These are phyloP conservation scores for Pseudococcus viburni DNA, from an alignment of 2,888 invertebrate species.

Conservation along the genomic window DNA sequence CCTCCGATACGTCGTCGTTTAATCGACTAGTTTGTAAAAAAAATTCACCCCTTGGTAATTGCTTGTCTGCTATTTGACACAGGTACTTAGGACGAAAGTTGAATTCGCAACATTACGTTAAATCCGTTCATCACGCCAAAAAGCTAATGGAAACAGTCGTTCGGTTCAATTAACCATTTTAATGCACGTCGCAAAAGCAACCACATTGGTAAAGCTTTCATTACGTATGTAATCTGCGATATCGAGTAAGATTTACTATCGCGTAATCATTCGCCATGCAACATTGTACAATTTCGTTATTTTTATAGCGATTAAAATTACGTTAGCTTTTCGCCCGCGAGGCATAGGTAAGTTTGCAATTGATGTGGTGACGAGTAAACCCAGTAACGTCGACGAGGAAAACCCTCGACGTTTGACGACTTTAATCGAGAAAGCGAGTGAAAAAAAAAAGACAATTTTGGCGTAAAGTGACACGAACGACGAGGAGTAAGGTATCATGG, in stretches of 20 bases:
- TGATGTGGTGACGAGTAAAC: conserved; percentile 2
- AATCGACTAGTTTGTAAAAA: conserved; percentile 1
- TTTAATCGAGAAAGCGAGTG: neutral
- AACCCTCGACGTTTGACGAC: conserved; percentile 4
- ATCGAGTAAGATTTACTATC: neutral
- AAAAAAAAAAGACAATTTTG: conserved; percentile 15
- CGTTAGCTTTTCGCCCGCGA: neutral
- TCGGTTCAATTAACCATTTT: conserved; percentile 37
- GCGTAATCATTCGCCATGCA: conserved; percentile 3
- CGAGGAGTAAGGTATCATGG: neutral
- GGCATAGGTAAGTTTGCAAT: conserved; percentile 22
- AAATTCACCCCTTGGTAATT: neutral
- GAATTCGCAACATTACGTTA: conserved; percentile 13
- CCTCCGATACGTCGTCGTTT: conserved; percentile 27
- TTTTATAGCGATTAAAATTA: conserved; percentile 1
- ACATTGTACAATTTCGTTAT: conserved; percentile 26
- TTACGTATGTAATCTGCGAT: neutral
- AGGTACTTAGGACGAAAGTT: conserved; percentile 23
- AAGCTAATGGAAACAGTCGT: conserved; percentile 37
- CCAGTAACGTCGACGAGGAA: neutral
- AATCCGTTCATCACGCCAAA: conserved; percentile 38
- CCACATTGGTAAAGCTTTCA: neutral
- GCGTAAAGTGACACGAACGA: conserved; percentile 21
- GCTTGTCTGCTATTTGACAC: conserved; percentile 10
- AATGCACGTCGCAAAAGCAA: neutral